Evolutionary conservation across 2,888 invertebrate species (phyloP).

Genomic region (Ornithoptera alexandrae): DNA sequence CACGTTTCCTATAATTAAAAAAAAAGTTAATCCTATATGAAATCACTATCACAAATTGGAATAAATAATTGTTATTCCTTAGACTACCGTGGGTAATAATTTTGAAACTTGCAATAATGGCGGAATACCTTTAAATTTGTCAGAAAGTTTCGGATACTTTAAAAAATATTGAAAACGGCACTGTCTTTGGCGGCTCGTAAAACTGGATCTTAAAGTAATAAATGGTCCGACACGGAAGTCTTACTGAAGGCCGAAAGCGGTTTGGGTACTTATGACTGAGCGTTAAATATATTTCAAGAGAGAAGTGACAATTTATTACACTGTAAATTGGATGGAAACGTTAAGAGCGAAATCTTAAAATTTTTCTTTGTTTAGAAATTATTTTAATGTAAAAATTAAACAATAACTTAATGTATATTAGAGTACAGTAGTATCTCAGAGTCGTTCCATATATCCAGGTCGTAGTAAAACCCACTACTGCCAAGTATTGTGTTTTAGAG

Average conservation of each 20-base stretch:
- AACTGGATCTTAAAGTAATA: constrained; percentile 20
- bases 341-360: neutral
- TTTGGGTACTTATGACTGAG: constrained; percentile 7
- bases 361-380: no score
- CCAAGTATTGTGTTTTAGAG: no score
- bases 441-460: no score
- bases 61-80: no score
- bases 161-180: constrained; percentile 9
- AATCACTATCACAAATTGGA: no score
- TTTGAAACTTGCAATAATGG: neutral
- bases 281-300: constrained; percentile 18
- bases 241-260: constrained; percentile 10
- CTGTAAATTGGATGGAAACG: neutral
- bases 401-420: no score
- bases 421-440: no score
- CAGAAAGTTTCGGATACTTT: neutral
- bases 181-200: constrained; percentile 21
- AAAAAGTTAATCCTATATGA: no score
- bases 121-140: neutral
- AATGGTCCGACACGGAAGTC: constrained; percentile 17
- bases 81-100: no score
- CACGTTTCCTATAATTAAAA: no score
- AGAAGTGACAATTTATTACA: neutral
- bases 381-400: no score
- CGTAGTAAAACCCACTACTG: no score